These are phyloP conservation scores for Tribolium freemani DNA, from an alignment of 2,888 invertebrate species.

Conservation along the genomic window DNA sequence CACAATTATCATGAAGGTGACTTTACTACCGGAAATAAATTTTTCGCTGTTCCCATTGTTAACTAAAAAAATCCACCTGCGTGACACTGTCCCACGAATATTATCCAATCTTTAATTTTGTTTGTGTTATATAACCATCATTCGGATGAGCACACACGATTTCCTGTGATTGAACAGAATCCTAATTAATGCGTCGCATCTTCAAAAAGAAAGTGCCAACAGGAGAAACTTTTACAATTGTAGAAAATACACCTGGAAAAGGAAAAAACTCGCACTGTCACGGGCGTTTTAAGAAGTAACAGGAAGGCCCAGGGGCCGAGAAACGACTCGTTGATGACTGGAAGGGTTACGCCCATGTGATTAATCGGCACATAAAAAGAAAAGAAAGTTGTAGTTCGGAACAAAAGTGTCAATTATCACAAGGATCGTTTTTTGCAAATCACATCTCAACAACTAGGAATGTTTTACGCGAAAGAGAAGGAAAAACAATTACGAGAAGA, in stretches of 20 bases:
- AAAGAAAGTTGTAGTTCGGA: conserved; percentile 6
- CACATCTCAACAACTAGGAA: neutral
- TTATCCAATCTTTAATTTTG: conserved; percentile 7
- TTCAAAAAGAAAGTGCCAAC: conserved; percentile 15
- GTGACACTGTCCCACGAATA: conserved; percentile 17
- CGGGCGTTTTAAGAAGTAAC: conserved; percentile 12
- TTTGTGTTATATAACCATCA: neutral
- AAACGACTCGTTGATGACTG: neutral
- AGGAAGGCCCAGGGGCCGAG: conserved; percentile 12
- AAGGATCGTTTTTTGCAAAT: neutral
- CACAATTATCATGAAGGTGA: conserved; percentile 22
- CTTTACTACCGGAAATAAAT: conserved; percentile 23
- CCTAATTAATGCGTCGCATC: neutral
- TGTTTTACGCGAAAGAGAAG: neutral
- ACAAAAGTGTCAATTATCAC: conserved; percentile 2
- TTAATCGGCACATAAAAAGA: conserved; percentile 3
- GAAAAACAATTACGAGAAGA: neutral
- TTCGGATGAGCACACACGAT: conserved; percentile 2
- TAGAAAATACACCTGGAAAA: conserved; percentile 6
- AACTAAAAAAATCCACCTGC: conserved; percentile 8
- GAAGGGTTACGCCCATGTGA: conserved; percentile 7
- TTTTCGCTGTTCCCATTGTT: conserved; percentile 28
- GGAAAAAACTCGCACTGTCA: conserved; percentile 16
- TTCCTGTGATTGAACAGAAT: neutral
- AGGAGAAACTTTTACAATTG: neutral